These are phyloP conservation scores for Zosterops pallidus DNA, from an alignment of 2,113 vertebrate genomes.

Conservation along the genomic window DNA sequence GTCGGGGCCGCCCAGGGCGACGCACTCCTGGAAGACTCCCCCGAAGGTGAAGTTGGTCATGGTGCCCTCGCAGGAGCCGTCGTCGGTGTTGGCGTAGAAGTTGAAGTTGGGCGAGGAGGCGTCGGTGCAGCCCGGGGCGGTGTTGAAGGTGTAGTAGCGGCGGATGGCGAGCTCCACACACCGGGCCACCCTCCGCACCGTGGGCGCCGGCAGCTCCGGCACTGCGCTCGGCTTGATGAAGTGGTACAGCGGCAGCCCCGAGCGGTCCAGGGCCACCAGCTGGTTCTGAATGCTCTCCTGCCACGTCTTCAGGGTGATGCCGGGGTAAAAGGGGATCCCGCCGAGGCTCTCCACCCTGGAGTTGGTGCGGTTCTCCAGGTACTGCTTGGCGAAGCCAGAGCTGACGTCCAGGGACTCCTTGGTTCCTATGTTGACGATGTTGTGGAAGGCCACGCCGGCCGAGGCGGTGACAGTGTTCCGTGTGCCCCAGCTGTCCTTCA, in stretches of 20 bases:
- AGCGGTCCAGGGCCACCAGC: slow-evolving; percentile 86
- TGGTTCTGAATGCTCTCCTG: slow-evolving; percentile 86
- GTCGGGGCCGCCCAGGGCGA: neutral
- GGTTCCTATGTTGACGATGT: slow-evolving; percentile 64
- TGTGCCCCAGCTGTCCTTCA: slow-evolving; percentile 67
- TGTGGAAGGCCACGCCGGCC: slow-evolving; percentile 77
- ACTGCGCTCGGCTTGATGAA: slow-evolving; percentile 78
- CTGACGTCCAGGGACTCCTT: neutral
- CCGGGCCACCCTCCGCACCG: slow-evolving; percentile 74
- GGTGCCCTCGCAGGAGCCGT: slow-evolving; percentile 80
- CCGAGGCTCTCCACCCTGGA: slow-evolving; percentile 85
- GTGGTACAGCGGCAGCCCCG: slow-evolving; percentile 82
- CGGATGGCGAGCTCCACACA: slow-evolving; percentile 72
- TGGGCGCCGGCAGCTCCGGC: slow-evolving; percentile 80
- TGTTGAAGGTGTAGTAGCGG: slow-evolving; percentile 87
- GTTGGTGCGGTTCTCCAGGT: slow-evolving; percentile 81
- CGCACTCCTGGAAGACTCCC: slow-evolving; percentile 84
- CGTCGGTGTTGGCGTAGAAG: slow-evolving; percentile 87
- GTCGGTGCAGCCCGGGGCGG: slow-evolving; percentile 82
- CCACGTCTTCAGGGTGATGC: slow-evolving; percentile 89
- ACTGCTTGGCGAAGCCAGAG: slow-evolving; percentile 66
- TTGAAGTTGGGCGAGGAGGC: slow-evolving; percentile 83
- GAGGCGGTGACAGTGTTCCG: slow-evolving; percentile 59
- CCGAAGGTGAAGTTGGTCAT: slow-evolving; percentile 87
- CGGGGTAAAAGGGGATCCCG: slow-evolving; percentile 84